Evolutionary conservation across 2,797 vertebrate genomes (phyloP).

Genomic region (Pseudochirops corinnae): DNA sequence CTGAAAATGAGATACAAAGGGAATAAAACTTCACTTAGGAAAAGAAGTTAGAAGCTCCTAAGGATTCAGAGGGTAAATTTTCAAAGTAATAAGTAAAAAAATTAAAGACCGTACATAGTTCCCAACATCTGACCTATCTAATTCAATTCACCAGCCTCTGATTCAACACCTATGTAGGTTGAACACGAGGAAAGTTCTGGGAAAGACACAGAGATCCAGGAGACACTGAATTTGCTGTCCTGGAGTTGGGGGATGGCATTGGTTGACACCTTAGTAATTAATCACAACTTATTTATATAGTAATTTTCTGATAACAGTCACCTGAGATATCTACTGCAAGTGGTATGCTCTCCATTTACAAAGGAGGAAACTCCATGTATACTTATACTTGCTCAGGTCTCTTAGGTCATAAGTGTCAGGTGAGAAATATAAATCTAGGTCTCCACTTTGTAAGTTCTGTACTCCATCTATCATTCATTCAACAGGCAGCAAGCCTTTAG

Average conservation of each 20-base stretch:
- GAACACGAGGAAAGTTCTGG: neutral
- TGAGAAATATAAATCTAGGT: neutral
- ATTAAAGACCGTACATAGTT: neutral
- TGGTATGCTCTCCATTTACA: neutral
- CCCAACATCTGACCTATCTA: neutral
- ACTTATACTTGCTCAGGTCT: neutral
- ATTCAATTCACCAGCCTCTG: neutral
- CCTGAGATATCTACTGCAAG: neutral
- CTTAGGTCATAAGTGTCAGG: neutral
- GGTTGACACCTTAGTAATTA: neutral
- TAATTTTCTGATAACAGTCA: neutral
- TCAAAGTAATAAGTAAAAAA: conserved; percentile 1
- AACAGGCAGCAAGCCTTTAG: neutral
- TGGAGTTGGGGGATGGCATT: neutral
- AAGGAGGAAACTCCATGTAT: neutral
- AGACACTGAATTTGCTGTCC: neutral
- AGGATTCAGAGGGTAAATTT: neutral
- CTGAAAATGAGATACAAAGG: conserved; percentile 59
- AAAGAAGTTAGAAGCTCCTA: neutral
- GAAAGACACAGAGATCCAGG: neutral
- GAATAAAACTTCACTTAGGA: conserved; percentile 57
- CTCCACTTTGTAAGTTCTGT: neutral
- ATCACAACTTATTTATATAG: neutral
- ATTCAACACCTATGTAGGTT: neutral
- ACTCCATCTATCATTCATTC: neutral